Evolutionary conservation across 2,113 vertebrate species (phyloP).

Genomic region (Sorex fumeus): DNA sequence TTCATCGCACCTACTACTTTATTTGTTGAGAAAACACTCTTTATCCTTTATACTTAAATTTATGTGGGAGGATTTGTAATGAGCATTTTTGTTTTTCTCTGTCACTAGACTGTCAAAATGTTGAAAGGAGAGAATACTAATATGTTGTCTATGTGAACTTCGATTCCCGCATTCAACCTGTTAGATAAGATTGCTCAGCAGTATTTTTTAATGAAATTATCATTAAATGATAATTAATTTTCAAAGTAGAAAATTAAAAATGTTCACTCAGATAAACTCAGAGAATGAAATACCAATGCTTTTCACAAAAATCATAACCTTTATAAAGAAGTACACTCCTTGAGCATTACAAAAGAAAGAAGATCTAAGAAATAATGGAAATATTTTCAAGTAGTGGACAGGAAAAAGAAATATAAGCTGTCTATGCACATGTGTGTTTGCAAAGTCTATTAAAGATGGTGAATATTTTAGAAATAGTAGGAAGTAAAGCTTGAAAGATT

Average conservation of each 20-base stretch:
- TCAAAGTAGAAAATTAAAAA: background rate
- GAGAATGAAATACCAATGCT: no score
- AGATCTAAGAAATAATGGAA: background rate
- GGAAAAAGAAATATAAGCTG: background rate
- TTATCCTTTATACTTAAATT: background rate
- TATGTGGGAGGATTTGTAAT: background rate
- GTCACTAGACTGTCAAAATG: background rate
- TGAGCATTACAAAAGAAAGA: background rate
- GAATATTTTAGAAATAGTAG: background rate
- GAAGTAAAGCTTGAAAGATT: background rate
- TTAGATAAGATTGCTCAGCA: background rate
- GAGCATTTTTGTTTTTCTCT: background rate
- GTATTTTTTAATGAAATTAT: background rate
- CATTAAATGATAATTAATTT: constrained; percentile 13
- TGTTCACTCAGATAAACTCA: no score
- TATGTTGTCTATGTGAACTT: background rate
- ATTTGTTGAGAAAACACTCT: background rate
- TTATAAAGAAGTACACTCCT: background rate
- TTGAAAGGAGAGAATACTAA: background rate
- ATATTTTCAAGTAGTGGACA: background rate
- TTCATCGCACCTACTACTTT: background rate
- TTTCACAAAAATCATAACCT: background rate
- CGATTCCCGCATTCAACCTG: background rate
- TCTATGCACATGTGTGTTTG: background rate
- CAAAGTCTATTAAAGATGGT: background rate